Percentiles rank a stretch among this genome's conserved stretches.
These are phyloP conservation scores for Myopa tessellatipennis DNA, from an alignment of 2,888 invertebrate genomes.

Conservation along the genomic window DNA sequence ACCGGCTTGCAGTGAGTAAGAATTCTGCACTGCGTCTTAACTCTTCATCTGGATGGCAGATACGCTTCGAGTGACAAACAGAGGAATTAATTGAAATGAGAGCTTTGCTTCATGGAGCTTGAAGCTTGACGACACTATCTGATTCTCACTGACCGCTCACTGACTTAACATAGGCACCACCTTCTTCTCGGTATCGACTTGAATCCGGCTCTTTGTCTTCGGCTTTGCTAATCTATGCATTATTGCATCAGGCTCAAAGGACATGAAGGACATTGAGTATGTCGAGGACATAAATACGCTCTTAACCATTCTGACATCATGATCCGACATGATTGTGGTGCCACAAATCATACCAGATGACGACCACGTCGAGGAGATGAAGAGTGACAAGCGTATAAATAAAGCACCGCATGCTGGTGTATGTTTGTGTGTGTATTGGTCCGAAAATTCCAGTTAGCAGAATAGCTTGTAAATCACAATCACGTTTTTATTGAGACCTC, in stretches of 20 bases:
- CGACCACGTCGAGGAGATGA: background rate
- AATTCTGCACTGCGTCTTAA: too few species aligned
- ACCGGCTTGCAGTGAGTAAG: background rate
- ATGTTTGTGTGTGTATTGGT: background rate
- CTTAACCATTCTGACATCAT: conserved; percentile 2
- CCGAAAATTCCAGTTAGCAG: background rate
- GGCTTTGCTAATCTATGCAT: background rate
- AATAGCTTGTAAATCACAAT: background rate
- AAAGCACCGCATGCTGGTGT: background rate
- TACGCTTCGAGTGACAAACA: background rate
- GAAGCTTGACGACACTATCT: background rate
- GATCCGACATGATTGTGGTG: conserved; percentile 3
- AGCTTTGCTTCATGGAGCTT: background rate
- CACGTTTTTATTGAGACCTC: conserved; percentile 5
- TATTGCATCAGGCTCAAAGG: background rate
- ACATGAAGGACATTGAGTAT: background rate
- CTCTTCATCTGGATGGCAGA: background rate
- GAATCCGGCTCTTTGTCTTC: background rate
- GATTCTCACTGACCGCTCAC: background rate
- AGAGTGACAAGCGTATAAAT: background rate
- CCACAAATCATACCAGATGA: conserved; percentile 4
- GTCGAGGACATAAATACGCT: background rate
- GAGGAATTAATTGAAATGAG: background rate
- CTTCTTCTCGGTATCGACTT: too few species aligned
- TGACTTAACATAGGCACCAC: background rate